phyloP scores from a whole-genome alignment of 2,888 invertebrate genomes.

The Standfussiana lucernea region DNA sequence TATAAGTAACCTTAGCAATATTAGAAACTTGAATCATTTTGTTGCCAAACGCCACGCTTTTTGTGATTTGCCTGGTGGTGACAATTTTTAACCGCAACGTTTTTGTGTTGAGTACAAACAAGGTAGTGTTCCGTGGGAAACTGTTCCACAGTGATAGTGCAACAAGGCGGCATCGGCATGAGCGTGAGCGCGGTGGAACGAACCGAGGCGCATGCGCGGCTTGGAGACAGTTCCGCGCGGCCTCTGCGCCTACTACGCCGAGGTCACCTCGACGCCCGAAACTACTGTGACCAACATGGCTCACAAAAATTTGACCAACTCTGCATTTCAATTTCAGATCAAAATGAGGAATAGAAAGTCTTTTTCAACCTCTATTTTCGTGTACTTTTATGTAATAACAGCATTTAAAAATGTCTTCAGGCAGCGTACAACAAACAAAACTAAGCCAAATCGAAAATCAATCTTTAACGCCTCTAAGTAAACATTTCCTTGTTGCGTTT shows the following conservation, averaged over 20 bases:
- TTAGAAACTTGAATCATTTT: conserved; percentile 45
- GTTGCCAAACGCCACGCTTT: conserved; percentile 60
- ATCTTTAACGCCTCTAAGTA: conserved; percentile 38
- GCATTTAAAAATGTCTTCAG: conserved; percentile 8
- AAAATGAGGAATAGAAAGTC: conserved; percentile 9
- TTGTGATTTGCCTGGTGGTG: conserved; percentile 49
- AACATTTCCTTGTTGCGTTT: conserved; percentile 45
- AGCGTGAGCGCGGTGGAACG: conserved; percentile 83
- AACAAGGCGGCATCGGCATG: conserved; percentile 73
- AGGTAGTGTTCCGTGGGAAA: conserved; percentile 74
- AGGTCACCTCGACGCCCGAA: conserved; percentile 77
- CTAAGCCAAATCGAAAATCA: conserved; percentile 28
- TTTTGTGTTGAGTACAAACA: conserved; percentile 57
- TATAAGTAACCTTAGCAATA: conserved; percentile 16
- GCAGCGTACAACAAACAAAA: conserved; percentile 15
- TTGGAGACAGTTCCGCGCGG: conserved; percentile 82
- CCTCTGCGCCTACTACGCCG: conserved; percentile 82
- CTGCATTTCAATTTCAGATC: background rate
- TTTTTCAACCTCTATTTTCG: conserved; percentile 11
- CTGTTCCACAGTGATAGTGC: conserved; percentile 63
- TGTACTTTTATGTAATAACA: conserved; percentile 20
- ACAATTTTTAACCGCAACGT: conserved; percentile 56
- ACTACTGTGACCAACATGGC: conserved; percentile 71
- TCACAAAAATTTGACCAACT: background rate
- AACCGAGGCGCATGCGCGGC: conserved; percentile 82